Conservation (phyloP, 2,113 vertebrate species). For the Semicossyphus pulcher region DNA sequence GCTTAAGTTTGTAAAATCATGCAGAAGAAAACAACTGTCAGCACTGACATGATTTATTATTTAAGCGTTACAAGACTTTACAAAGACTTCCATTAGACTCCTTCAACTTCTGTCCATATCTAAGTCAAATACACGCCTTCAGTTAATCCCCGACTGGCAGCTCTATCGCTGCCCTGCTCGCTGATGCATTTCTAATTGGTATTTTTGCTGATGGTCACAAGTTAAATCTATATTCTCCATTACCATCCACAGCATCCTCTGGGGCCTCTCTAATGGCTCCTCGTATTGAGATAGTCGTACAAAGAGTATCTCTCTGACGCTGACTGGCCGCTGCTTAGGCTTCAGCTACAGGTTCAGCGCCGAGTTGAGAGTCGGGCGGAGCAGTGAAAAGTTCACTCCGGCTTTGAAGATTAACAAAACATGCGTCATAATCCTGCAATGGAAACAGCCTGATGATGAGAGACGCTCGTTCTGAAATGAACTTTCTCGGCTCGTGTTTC, state of each 20-base stretch:
- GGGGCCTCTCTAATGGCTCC: conserved; percentile 74
- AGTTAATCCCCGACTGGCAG: conserved; percentile 58
- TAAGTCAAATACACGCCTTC: conserved; percentile 56
- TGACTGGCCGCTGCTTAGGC: conserved; percentile 35
- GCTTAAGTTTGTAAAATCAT: not conserved
- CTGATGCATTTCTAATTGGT: conserved; percentile 82
- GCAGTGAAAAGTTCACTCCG: conserved; percentile 56
- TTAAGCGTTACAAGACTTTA: conserved; percentile 17
- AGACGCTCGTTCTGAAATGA: conserved; percentile 61
- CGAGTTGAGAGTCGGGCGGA: conserved; percentile 33
- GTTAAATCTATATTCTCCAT: conserved; percentile 81
- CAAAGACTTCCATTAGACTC: conserved; percentile 43
- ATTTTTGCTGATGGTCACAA: conserved; percentile 82
- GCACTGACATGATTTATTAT: conserved; percentile 13
- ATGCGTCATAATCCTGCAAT: conserved; percentile 55
- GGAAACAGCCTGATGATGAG: conserved; percentile 53
- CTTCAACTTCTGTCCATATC: conserved; percentile 34
- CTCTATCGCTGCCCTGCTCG: conserved; percentile 49
- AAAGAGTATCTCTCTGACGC: conserved; percentile 50
- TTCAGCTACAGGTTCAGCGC: conserved; percentile 32
- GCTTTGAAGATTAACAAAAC: conserved; percentile 74
- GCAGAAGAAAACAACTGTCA: not conserved
- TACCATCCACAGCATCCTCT: conserved; percentile 64
- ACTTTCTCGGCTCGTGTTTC: conserved; percentile 55
- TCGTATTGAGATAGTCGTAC: conserved; percentile 63